These are phyloP conservation scores for Andricus grossulariae DNA, from an alignment of 1,140 invertebrate species.

Conservation along the genomic window DNA sequence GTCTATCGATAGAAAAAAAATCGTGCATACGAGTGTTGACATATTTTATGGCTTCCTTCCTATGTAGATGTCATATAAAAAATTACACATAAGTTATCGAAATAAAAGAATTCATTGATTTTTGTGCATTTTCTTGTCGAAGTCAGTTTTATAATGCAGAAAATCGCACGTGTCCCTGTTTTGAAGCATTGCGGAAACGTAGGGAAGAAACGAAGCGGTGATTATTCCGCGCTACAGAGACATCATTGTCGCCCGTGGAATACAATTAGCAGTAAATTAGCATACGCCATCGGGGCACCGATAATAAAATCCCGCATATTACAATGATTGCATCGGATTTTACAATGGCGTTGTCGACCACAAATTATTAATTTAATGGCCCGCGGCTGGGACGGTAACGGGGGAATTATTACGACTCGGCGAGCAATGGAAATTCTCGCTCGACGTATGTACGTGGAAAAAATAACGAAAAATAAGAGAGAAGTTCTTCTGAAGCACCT, in stretches of 20 bases:
- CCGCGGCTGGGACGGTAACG: slow-evolving; percentile 48
- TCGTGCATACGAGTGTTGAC: too few species aligned
- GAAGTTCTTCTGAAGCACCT: neutral
- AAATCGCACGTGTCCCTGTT: neutral
- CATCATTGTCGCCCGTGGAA: slow-evolving; percentile 74
- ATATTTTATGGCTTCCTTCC: neutral
- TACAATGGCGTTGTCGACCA: slow-evolving; percentile 74
- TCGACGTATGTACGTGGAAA: neutral
- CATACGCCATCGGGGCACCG: slow-evolving; percentile 70
- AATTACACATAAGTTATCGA: neutral
- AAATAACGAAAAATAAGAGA: neutral
- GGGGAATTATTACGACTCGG: slow-evolving; percentile 28
- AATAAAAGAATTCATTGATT: neutral
- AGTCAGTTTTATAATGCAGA: neutral
- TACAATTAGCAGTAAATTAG: slow-evolving; percentile 78
- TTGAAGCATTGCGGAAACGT: slow-evolving; percentile 44
- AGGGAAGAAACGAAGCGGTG: slow-evolving; percentile 35
- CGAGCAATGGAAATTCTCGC: slow-evolving; percentile 29
- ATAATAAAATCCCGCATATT: slow-evolving; percentile 76
- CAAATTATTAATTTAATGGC: slow-evolving; percentile 77
- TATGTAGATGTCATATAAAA: neutral
- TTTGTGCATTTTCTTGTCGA: neutral
- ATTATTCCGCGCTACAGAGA: slow-evolving; percentile 63
- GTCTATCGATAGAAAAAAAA: too few species aligned
- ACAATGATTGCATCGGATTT: slow-evolving; percentile 75